Evolutionary conservation across 1,140 invertebrate genomes (phyloP), one percentile per base, ranked within the genome.

Genomic region (Plectrocnemia conspersa): DNA sequence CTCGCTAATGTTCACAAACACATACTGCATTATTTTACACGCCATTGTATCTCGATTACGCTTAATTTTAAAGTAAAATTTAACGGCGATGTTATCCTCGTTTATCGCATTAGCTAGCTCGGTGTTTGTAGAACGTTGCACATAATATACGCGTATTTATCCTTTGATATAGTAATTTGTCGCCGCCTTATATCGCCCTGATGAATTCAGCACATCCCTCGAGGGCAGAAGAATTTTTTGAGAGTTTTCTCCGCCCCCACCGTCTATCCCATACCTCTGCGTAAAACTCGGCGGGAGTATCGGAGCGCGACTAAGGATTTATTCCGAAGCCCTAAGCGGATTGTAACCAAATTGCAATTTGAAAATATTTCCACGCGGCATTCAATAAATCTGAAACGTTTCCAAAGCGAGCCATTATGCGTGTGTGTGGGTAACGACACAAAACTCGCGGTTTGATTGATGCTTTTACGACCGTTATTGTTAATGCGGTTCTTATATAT

Each of bases 281-380:
- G 3, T 41, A 23, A 1, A n/a, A 13, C 2, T 6, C 13, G 27
- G 29, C 25, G 16, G n/a, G 33, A 10, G 11, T 24, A 35, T 16
- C 16, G 15, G 18, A 16, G 49, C 41, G 53, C 16, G 33, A 29
- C 33, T 53, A 41, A 53, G 40, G 58, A 36, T 42, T 59, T 59
- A 52, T 45, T 22, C 52, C 35, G 58, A 47, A 53, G 42, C 59
- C 54, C 52, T 58, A 61, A 61, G 55, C 59, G 59, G 59, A 61
- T 61, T 61, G 55, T 29, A 49, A 46, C 55, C 59, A 61, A 61
- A 61, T 61, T 61, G 59, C 59, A 58, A 61, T 61, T 61, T 57
- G 47, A 58, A 61, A 61, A 61, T 61, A 52, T 56, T 61, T 57
- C 33, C 38, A 54, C 59, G 54, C 47, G 55, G 50, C 35, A 52